Evolutionary conservation across 2,888 invertebrate species (phyloP).

Genomic region (Pachycephus smyrnensis): DNA sequence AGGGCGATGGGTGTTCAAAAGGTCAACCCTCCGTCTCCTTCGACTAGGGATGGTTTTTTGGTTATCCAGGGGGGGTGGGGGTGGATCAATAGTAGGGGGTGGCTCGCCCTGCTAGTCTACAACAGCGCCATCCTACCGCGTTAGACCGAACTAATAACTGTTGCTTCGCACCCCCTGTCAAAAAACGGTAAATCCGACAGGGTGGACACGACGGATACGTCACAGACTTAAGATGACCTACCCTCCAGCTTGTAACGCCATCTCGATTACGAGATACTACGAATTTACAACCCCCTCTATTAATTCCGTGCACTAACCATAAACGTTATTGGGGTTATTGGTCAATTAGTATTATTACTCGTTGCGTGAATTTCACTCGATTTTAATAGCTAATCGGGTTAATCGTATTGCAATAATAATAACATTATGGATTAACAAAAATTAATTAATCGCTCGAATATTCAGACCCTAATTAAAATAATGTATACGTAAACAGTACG

Average conservation of each 20-base stretch:
- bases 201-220: not conserved
- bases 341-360: not conserved
- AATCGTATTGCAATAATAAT: not conserved
- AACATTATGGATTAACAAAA: not conserved
- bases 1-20: not conserved
- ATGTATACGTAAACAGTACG: too few species aligned
- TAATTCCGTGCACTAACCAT: not conserved
- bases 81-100: constrained; percentile 48
- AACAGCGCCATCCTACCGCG: constrained; percentile 45
- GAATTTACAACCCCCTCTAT: not conserved
- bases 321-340: not conserved
- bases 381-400: not conserved
- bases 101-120: constrained; percentile 32
- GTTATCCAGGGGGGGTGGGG: constrained; percentile 36
- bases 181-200: not conserved
- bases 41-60: constrained; percentile 24
- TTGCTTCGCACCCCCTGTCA: constrained; percentile 26
- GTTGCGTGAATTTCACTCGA: not conserved
- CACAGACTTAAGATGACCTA: not conserved
- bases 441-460: not conserved
- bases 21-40: constrained; percentile 20
- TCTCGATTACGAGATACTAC: not conserved
- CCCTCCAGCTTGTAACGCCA: not conserved
- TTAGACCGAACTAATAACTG: constrained; percentile 43
- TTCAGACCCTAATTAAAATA: not conserved